Evolutionary conservation across 2,113 vertebrate genomes (phyloP).

Genomic region (pig (Sus scrofa)): T2T-Sscrofa CM000828.6:59480001-59480500

Average conservation of each 20-base stretch:
- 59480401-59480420: background rate
- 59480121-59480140: background rate
- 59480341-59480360: background rate
- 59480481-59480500: background rate
- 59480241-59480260: slow-evolving; percentile 33
- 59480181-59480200: background rate
- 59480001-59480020: background rate
- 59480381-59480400: background rate
- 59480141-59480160: background rate
- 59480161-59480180: slow-evolving; percentile 29
- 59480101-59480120: slow-evolving; percentile 6
- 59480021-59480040: background rate
- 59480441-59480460: slow-evolving; percentile 1
- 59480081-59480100: slow-evolving; percentile 33
- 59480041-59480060: background rate
- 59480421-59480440: background rate
- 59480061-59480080: slow-evolving; percentile 13
- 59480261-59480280: background rate
- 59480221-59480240: background rate
- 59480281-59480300: background rate
- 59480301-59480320: background rate
- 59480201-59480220: slow-evolving; percentile 2
- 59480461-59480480: background rate
- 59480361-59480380: slow-evolving; percentile 5
- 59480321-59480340: background rate